phyloP scores from a whole-genome alignment of 2,797 vertebrate genomes.

The Melanogrammus aeglefinus region DNA sequence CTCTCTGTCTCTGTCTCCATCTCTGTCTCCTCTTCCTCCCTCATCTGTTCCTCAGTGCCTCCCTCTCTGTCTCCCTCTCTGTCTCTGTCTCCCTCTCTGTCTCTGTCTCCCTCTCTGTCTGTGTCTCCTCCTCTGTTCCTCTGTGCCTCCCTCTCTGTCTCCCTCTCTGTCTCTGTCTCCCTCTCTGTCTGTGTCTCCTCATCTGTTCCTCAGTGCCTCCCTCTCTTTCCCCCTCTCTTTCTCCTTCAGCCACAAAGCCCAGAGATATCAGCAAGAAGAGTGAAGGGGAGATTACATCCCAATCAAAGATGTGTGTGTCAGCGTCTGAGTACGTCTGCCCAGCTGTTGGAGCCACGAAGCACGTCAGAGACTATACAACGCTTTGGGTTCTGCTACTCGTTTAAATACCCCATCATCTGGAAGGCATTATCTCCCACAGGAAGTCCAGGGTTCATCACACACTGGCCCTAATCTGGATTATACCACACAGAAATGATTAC shows the following conservation, averaged over 20 bases:
- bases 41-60: too few species aligned
- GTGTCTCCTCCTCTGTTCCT: conserved; percentile 5
- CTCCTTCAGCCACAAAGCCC: conserved; percentile 21
- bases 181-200: not conserved
- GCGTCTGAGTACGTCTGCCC: conserved; percentile 34
- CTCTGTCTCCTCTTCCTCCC: too few species aligned
- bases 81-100: too few species aligned
- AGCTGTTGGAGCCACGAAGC: conserved; percentile 18
- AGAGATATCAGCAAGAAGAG: conserved; percentile 43
- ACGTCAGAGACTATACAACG: conserved; percentile 22
- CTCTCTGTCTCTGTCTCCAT: conserved; percentile 12
- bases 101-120: too few species aligned
- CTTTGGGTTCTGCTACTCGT: conserved; percentile 19
- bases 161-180: not conserved
- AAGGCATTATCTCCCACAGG: conserved; percentile 26
- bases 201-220: not conserved
- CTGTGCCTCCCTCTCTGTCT: conserved; percentile 3
- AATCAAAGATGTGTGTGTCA: conserved; percentile 44
- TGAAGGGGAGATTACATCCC: conserved; percentile 55
- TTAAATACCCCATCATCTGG: conserved; percentile 29
- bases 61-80: not conserved
- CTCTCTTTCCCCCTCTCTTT: conserved; percentile 10
- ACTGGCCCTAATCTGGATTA: conserved; percentile 28
- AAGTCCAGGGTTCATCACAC: conserved; percentile 30
- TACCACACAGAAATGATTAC: conserved; percentile 11